These are phyloP conservation scores for Eidolon helvum DNA, from an alignment of 2,113 vertebrate species.

Conservation along the genomic window DNA sequence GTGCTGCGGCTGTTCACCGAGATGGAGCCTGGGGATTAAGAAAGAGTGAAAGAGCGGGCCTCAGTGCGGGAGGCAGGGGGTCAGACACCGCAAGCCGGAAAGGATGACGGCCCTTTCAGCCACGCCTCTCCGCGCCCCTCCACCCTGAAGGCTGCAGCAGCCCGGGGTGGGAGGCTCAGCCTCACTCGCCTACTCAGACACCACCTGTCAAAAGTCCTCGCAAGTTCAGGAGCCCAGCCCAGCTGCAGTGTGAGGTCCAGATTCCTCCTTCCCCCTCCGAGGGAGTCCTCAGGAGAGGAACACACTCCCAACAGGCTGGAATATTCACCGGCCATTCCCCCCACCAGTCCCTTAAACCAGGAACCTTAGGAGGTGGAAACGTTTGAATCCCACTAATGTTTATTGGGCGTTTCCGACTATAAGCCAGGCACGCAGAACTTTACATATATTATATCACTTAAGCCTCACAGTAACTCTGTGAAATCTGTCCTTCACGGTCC, in stretches of 20 bases:
- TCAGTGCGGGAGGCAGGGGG: not conserved
- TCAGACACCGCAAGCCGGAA: not conserved
- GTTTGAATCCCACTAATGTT: not conserved
- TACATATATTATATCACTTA: not conserved
- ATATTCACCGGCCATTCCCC: not conserved
- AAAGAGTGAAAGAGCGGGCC: not conserved
- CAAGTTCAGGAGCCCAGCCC: not conserved
- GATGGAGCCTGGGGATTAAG: conserved; percentile 86
- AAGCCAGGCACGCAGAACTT: not conserved
- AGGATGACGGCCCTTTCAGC: not conserved
- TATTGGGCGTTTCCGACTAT: not conserved
- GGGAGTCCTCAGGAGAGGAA: not conserved
- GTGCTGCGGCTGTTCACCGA: conserved; percentile 92
- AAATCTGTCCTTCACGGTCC: not conserved
- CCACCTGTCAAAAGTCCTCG: not conserved
- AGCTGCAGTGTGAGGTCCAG: not conserved
- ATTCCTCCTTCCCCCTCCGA: not conserved
- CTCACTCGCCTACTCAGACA: not conserved
- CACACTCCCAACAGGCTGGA: not conserved
- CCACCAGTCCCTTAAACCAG: not conserved
- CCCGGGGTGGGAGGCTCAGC: not conserved
- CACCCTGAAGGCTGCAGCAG: not conserved
- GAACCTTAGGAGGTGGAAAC: not conserved
- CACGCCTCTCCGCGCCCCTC: not conserved
- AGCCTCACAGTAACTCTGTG: not conserved